Base-by-base conservation (phyloP, 2,797 vertebrate genomes). In the Bradypodion pumilum region DNA sequence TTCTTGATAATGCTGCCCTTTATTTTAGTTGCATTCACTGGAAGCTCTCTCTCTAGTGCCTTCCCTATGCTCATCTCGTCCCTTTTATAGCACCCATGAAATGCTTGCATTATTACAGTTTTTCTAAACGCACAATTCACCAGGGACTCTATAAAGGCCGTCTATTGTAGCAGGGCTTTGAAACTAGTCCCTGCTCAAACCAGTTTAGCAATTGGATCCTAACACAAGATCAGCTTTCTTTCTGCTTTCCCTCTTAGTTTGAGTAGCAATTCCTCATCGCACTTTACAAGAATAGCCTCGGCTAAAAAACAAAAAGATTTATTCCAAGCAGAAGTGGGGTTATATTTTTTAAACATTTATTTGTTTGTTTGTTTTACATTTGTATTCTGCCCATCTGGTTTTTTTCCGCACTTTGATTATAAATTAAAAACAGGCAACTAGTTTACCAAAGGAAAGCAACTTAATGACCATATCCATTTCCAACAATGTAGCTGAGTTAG, bases 1-100 rank as follows among this genome's bases (percentile, higher is more conserved):
- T 89, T 80, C 90, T 87, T 83, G 91, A 95, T 94, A 95, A 93
- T 91, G 73, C 88, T 80, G 75, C 69, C 87, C 86, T 89, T 93
- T 93, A 87, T 91, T 82, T 40, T 86, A 73, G 29, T 2, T 52
- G 74, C 89, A 82, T 86, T 90, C 81, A 86, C 87, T 90, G 85
- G 86, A 91, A 86, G 90, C 89, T 91, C 60, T 60, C 80, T 85
- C 91, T 90, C 86, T 79, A 81, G 85, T 91, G 87, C 85, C 81
- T 86, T 92, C 80, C 87, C 90, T 91, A 63, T 89, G 91, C 87
- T 93, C 87, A 75, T 76, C 82, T 89, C 85, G 77, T 78, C 78
- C 60, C 27, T 85, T 81, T 85, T 70, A 76, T 62, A 76, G 79
- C 88, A 78, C 87, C 62, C 86, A 0, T 83, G 32, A 89, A 90